A percentile compares a stretch with the other conserved stretches of the same genome.
Conservation (phyloP, 2,888 invertebrate genomes). For the Sepioteuthis lessoniana region DNA sequence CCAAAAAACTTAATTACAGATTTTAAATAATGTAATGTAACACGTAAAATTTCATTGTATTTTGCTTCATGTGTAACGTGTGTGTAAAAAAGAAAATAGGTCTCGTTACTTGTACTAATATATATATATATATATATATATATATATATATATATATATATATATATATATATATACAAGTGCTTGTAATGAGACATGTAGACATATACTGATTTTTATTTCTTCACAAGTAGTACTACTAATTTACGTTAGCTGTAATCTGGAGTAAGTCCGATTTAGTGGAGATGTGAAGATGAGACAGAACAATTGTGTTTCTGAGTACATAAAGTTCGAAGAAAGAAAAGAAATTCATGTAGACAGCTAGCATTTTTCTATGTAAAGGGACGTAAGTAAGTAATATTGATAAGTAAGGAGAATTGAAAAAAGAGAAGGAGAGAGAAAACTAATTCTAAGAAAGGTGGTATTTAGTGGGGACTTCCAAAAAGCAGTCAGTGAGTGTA, state of each 20-base stretch:
- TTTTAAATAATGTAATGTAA: neutral
- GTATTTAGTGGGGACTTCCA: neutral
- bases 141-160: too few species aligned
- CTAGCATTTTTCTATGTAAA: neutral
- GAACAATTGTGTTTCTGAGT: neutral
- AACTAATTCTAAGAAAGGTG: neutral
- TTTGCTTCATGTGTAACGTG: too few species aligned
- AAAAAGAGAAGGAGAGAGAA: neutral
- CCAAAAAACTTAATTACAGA: neutral
- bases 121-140: too few species aligned
- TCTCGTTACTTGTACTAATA: neutral
- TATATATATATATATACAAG: too few species aligned
- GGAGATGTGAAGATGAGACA: neutral
- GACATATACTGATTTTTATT: too few species aligned
- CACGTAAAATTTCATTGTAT: neutral
- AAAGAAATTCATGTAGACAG: neutral
- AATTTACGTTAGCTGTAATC: neutral
- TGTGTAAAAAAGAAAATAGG: too few species aligned
- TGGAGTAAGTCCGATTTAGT: neutral
- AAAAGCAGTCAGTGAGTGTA: neutral
- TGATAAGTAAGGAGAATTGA: neutral
- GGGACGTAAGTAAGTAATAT: conserved; percentile 10
- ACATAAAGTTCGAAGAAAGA: neutral
- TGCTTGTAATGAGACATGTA: too few species aligned
- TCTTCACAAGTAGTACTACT: too few species aligned